A percentile compares a stretch with the other conserved stretches of the same genome.
Evolutionary conservation across 1,140 invertebrate genomes (phyloP).

Genomic region (Chionoecetes opilio): DNA sequence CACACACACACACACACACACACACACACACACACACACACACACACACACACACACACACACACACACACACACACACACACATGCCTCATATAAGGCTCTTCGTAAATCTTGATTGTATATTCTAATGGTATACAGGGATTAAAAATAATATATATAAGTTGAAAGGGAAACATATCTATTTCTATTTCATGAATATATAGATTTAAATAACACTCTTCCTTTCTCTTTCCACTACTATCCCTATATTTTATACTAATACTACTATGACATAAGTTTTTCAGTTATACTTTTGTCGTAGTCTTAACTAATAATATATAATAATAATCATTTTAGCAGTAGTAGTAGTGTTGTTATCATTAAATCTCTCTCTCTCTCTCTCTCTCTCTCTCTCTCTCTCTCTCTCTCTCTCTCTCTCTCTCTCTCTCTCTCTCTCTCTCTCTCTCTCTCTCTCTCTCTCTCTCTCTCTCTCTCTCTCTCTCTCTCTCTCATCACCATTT

Average conservation of each 20-base stretch:
- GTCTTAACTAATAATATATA: not conserved
- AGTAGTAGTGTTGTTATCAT: not conserved
- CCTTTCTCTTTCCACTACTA: no score
- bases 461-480: not conserved
- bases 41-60: slow-evolving; percentile 15
- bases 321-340: slow-evolving; percentile 23
- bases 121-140: no score
- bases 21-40: slow-evolving; percentile 24
- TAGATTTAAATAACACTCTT: no score
- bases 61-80: slow-evolving; percentile 37
- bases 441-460: not conserved
- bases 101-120: no score
- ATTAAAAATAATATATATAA: not conserved
- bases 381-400: not conserved
- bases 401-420: not conserved
- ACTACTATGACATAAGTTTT: no score
- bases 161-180: not conserved
- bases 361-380: not conserved
- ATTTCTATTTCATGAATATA: not conserved
- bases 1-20: not conserved
- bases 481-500: not conserved
- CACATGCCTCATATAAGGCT: no score
- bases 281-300: not conserved
- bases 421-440: not conserved
- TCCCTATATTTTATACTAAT: no score